Conservation (phyloP, 2,888 invertebrate species). For the Cataglyphis albicans region DNA sequence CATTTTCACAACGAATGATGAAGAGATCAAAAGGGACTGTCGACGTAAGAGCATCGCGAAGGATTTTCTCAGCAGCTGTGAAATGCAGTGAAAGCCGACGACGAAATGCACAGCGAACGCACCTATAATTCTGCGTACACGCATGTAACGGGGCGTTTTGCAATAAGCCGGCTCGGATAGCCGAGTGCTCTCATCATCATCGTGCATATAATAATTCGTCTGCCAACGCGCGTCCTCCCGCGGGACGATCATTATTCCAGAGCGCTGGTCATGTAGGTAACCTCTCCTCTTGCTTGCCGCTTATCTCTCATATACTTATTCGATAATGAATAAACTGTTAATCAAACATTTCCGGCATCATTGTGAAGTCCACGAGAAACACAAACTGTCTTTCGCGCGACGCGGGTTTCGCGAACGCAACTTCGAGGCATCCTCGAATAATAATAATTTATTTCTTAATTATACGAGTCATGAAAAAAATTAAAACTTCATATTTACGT, state of each 20-base stretch:
- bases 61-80: constrained; percentile 60
- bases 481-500: background rate
- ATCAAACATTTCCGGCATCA: constrained; percentile 74
- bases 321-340: constrained; percentile 74
- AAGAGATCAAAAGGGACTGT: background rate
- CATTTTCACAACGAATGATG: background rate
- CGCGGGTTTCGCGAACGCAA: background rate
- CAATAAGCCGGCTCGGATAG: constrained; percentile 51
- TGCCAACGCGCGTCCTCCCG: constrained; percentile 54
- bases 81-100: no score
- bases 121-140: constrained; percentile 61
- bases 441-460: background rate
- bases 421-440: background rate
- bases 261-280: constrained; percentile 79
- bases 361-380: constrained; percentile 34
- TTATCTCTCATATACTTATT: constrained; percentile 57
- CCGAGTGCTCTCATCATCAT: constrained; percentile 52
- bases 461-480: background rate
- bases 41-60: constrained; percentile 14
- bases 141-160: constrained; percentile 64
- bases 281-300: constrained; percentile 57
- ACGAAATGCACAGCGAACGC: constrained; percentile 55
- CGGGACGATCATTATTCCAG: constrained; percentile 78
- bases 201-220: constrained; percentile 66
- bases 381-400: background rate